These are phyloP conservation scores for Noctua janthe DNA, from an alignment of 2,888 invertebrate species.

Conservation along the genomic window DNA sequence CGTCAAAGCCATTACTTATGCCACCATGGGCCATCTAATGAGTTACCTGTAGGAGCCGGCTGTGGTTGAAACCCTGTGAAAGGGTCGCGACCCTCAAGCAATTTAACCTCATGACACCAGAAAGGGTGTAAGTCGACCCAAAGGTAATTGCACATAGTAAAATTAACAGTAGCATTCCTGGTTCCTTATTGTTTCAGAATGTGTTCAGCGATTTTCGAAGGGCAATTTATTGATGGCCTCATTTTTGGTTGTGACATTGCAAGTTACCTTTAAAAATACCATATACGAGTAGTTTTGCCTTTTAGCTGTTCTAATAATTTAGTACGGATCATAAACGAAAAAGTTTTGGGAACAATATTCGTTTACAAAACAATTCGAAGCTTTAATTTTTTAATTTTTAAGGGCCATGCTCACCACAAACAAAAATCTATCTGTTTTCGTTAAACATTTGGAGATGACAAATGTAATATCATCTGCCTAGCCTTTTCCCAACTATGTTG, in stretches of 20 bases:
- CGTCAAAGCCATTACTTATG: constrained; percentile 40
- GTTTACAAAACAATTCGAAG: not conserved
- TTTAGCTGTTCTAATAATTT: not conserved
- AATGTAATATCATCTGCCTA: no score
- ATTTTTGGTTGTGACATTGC: not conserved
- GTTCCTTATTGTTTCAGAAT: constrained; percentile 15
- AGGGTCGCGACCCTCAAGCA: constrained; percentile 52
- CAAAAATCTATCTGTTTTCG: not conserved
- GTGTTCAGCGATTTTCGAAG: constrained; percentile 10
- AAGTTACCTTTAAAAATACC: not conserved
- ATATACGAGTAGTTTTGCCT: no score
- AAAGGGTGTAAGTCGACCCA: constrained; percentile 47
- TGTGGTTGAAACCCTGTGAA: constrained; percentile 48
- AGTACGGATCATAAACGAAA: no score
- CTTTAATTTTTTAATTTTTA: not conserved
- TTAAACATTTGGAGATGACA: not conserved
- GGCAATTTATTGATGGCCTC: not conserved
- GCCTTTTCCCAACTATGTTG: no score
- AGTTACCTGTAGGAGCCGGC: constrained; percentile 44
- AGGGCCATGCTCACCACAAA: not conserved
- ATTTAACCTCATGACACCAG: constrained; percentile 41
- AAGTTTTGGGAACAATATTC: not conserved
- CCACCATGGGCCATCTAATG: constrained; percentile 27
- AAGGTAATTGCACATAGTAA: constrained; percentile 39
- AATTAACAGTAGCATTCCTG: constrained; percentile 42